These are phyloP conservation scores for Promerops cafer DNA, from an alignment of 2,113 vertebrate species.

Conservation along the genomic window DNA sequence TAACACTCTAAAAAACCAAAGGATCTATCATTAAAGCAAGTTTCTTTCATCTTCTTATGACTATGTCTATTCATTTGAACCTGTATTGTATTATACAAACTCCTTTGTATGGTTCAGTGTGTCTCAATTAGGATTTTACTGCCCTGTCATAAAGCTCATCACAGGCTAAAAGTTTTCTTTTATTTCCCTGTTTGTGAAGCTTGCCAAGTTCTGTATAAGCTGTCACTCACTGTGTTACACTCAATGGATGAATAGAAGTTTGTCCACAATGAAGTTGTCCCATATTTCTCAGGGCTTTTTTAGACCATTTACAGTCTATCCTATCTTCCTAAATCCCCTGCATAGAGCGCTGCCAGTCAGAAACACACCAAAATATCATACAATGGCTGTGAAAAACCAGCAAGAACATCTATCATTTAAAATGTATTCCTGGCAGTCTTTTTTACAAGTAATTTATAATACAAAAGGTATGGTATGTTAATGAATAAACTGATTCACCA, in stretches of 20 bases:
- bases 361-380: not conserved
- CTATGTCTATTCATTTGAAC: conserved; percentile 26
- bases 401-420: not conserved
- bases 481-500: not conserved
- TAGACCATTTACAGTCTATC: not conserved
- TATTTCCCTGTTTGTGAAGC: conserved; percentile 44
- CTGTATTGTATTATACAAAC: not conserved
- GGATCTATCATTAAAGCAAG: not conserved
- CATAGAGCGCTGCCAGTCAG: conserved; percentile 19
- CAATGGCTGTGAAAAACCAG: not conserved
- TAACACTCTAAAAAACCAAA: not conserved
- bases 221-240: conserved; percentile 9
- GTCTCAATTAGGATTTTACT: conserved; percentile 54
- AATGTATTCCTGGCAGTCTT: not conserved
- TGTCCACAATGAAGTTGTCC: conserved; percentile 50
- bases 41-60: conserved; percentile 19
- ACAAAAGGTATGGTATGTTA: not conserved
- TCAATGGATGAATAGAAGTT: conserved; percentile 43
- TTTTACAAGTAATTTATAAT: not conserved
- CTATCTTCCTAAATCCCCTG: conserved; percentile 42
- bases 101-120: conserved; percentile 12
- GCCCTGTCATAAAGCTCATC: conserved; percentile 46
- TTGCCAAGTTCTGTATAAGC: conserved; percentile 33
- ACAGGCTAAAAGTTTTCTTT: conserved; percentile 48
- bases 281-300: conserved; percentile 26